These are phyloP conservation scores for Chesias legatella DNA, from an alignment of 2,888 invertebrate genomes.

Conservation along the genomic window DNA sequence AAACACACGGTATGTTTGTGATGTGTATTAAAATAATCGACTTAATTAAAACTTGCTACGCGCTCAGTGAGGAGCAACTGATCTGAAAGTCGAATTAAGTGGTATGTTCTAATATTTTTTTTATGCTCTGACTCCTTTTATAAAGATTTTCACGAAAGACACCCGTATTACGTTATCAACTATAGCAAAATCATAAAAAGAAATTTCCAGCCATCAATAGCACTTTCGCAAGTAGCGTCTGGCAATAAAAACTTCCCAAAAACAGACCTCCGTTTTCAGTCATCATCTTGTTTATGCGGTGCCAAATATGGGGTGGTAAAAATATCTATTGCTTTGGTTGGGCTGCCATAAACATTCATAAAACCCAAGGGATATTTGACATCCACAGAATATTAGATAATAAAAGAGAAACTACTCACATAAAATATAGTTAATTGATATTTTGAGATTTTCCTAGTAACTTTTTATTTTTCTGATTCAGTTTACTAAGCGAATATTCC, in stretches of 20 bases:
- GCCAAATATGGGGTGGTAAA: constrained; percentile 42
- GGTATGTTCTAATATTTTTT: too few species aligned
- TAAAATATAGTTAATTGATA: constrained; percentile 1
- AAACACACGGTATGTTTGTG: too few species aligned
- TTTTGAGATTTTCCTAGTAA: constrained; percentile 1
- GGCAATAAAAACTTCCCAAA: constrained; percentile 35
- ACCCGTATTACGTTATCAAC: constrained; percentile 5
- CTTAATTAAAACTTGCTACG: too few species aligned
- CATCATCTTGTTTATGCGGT: constrained; percentile 45
- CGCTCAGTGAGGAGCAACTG: too few species aligned
- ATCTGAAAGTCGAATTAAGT: too few species aligned
- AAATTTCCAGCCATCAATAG: constrained; percentile 36
- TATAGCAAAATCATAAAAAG: constrained; percentile 32
- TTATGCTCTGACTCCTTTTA: too few species aligned
- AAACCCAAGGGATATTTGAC: constrained; percentile 19
- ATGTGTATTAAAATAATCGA: too few species aligned
- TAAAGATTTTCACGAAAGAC: background rate
- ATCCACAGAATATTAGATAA: constrained; percentile 16
- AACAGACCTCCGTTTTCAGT: constrained; percentile 36
- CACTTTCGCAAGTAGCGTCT: constrained; percentile 31
- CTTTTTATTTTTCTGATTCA: constrained; percentile 2
- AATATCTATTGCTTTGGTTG: constrained; percentile 36
- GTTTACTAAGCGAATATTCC: background rate
- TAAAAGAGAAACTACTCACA: constrained; percentile 3
- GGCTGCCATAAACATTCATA: constrained; percentile 34